Evolutionary conservation across 2,113 vertebrate species (phyloP), one percentile per base, ranked within the genome.

Genomic region (Lota lota): DNA sequence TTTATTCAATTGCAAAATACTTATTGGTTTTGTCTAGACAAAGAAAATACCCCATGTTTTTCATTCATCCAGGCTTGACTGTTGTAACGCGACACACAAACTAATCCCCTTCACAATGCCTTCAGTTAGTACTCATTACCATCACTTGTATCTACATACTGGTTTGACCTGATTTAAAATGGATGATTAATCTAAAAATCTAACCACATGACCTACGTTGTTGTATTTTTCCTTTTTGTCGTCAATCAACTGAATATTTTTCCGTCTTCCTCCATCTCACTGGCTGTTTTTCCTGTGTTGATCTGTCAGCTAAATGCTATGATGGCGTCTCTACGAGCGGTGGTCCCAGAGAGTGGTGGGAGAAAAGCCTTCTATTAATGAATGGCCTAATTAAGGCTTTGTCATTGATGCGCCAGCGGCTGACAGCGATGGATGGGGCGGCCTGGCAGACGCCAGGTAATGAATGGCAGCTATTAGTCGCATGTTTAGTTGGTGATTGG

Each of bases 381-480:
- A 97, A 98, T 98, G 94, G 91, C 92, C 92, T 97, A 98, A 98
- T 99, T 98, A 97, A 95, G 94, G 90, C 93, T 96, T 96, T 97
- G 96, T 97, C 95, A 97, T 94, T 97, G 94, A 97, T 93, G 92
- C 94, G 95, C 94, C 94, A 91, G 93, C 89, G 90, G 92, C 88
- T 98, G 97, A 98, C 95, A 93, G 91, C 89, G 95, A 96, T 95
- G 92, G 94, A 97, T 98, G 87, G 91, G 90, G 91, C 93, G 79
- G 91, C 88, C 87, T 89, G 94, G 93, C 91, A 93, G 92, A 84
- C 70, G 75, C 92, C 86, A 85, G 91, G 91, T 97, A 97, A 98
- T 96, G 94, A 95, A 98, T 97, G 91, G 92, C 86, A 94, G 94
- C 94, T 95, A 97, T 98, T 98, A 96, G 94, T 91, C 62, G 75